Base-by-base conservation (phyloP, 2,888 invertebrate species). In the Drosophila longiperda region DNA sequence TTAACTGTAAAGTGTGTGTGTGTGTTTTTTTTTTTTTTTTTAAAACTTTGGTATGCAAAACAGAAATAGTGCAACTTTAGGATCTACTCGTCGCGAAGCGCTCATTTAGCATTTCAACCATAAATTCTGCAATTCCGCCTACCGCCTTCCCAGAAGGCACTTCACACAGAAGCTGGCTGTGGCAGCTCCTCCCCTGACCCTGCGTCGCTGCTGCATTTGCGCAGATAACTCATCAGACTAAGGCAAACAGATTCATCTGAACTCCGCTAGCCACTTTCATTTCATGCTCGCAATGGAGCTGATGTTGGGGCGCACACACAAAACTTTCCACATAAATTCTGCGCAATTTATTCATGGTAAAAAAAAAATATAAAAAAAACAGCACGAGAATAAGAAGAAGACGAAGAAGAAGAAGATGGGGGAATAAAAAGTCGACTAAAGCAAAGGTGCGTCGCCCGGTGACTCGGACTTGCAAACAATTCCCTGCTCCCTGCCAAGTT, bases 241-340 rank as follows among this genome's bases (percentile, higher is more conserved):
- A 86, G 87, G 85, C 85, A 86, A 86, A 82, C 85, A 87, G 85
- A 86, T 86, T 86, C 87, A 86, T 86, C 85, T 86, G 87, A 87
- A 87, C 87, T 86, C 82, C 75, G 85, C 87, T 83, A 83, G 85
- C 85, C 85, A 86, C 85, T 86, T 87, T 86, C 85, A 75, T 87
- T 87, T 85, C 73, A 70, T 70, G 61, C 50, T 66, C 65, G 45
- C 59, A 42, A 23, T 52, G 42, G 55, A 54, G 62, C 68, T 57
- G 68, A 65, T n/a, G 55, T 66, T 29, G 29, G 7, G 9, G 52
- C 49, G 58, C 70, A 70, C 58, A 68, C 68, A 73, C 79, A 73
- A 88, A 87, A 87, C 87, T 87, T 87, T 87, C 58, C 82, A 80
- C 87, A 88, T 88, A 87, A 87, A 87, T 88, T 88, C 83, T 85